A percentile compares a stretch with the other conserved stretches of the same genome.
Evolutionary conservation across 2,888 invertebrate genomes (phyloP).

Genomic region (Lamellibrachia columna): DNA sequence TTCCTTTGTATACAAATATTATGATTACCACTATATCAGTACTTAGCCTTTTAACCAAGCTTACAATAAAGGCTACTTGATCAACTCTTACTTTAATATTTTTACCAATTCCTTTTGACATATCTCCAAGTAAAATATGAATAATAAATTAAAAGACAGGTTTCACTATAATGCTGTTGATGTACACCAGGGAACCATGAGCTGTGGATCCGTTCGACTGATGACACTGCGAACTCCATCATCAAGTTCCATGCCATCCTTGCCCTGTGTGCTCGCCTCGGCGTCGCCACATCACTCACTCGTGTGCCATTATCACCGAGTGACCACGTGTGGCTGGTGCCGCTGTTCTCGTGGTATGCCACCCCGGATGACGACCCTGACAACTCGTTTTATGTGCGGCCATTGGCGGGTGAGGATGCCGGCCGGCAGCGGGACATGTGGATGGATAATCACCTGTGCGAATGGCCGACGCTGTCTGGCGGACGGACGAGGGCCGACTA

Average conservation of each 20-base stretch:
- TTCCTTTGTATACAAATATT: not conserved
- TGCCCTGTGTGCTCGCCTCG: slow-evolving; percentile 39
- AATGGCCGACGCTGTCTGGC: slow-evolving; percentile 37
- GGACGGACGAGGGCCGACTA: slow-evolving; percentile 37
- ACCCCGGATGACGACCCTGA: slow-evolving; percentile 44
- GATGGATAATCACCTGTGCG: slow-evolving; percentile 47
- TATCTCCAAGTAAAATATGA: no score
- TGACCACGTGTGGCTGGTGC: slow-evolving; percentile 42
- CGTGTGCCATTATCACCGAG: not conserved
- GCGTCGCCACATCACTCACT: slow-evolving; percentile 37
- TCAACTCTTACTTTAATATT: no score
- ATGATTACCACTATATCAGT: not conserved
- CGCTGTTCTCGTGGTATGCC: slow-evolving; percentile 46
- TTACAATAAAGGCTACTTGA: not conserved
- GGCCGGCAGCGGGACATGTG: slow-evolving; percentile 33
- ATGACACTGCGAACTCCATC: slow-evolving; percentile 36
- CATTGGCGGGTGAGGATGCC: slow-evolving; percentile 32
- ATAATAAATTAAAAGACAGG: no score
- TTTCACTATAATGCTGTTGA: not conserved
- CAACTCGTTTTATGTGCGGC: slow-evolving; percentile 41
- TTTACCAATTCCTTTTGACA: no score
- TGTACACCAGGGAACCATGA: slow-evolving; percentile 46
- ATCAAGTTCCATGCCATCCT: slow-evolving; percentile 43
- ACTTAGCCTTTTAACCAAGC: not conserved
- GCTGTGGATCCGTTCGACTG: slow-evolving; percentile 42